Evolutionary conservation across 2,797 vertebrate species (phyloP).

Genomic region (Melanotaenia pygmaea): DNA sequence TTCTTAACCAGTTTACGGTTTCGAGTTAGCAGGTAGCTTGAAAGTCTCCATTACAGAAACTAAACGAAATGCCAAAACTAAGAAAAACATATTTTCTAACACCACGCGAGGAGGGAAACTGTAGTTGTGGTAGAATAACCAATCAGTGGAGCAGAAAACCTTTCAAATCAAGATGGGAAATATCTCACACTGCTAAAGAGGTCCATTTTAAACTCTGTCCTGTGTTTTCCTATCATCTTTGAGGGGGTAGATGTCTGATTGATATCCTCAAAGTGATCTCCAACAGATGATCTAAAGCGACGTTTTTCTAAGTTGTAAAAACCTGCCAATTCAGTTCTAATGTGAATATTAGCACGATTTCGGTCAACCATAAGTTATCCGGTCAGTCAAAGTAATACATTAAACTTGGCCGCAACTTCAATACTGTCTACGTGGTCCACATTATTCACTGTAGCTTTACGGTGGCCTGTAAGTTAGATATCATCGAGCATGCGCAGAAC

Average conservation of each 20-base stretch:
- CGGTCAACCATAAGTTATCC: neutral
- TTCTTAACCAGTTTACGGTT: slow-evolving; percentile 2
- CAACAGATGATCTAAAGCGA: neutral
- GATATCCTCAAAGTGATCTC: slow-evolving; percentile 8
- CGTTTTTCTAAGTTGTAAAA: neutral
- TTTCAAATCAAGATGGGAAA: neutral
- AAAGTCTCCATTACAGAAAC: neutral
- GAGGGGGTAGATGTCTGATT: slow-evolving; percentile 17
- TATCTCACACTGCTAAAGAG: slow-evolving; percentile 3
- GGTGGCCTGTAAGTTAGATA: slow-evolving; percentile 34
- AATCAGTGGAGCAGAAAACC: neutral
- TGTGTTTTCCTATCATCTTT: slow-evolving; percentile 45
- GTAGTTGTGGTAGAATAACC: neutral
- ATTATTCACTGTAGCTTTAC: slow-evolving; percentile 35
- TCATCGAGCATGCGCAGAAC: slow-evolving; percentile 66
- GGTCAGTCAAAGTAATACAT: neutral
- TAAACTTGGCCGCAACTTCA: neutral
- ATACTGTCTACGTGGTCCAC: slow-evolving; percentile 64
- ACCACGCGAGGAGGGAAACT: neutral
- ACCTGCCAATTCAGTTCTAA: neutral
- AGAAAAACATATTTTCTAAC: no score
- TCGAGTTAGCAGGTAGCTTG: neutral
- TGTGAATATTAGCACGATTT: neutral
- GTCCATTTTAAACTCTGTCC: slow-evolving; percentile 14
- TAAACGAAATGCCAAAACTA: neutral